These are phyloP conservation scores for Lagopus leucura DNA, from an alignment of 2,113 vertebrate genomes.

Conservation along the genomic window DNA sequence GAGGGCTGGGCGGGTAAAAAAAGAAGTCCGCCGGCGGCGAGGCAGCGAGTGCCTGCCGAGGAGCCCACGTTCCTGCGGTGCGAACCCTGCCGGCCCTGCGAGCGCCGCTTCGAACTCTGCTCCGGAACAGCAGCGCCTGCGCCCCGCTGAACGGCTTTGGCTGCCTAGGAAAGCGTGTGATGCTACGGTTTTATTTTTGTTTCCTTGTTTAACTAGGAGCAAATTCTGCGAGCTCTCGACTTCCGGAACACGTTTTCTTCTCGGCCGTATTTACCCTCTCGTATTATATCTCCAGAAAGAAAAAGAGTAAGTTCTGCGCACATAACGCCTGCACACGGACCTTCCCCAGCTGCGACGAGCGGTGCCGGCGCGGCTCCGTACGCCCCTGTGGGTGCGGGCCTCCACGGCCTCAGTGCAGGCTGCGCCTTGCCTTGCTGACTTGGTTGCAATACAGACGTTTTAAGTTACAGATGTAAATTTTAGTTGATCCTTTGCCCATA, in stretches of 20 bases:
- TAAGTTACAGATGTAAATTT: background rate
- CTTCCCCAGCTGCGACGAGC: rapidly evolving
- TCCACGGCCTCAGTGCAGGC: rapidly evolving
- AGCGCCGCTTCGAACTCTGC: too few relatives aligned
- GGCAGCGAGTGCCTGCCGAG: too few relatives aligned
- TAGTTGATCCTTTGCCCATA: background rate
- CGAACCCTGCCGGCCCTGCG: too few relatives aligned
- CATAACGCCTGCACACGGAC: rapidly evolving
- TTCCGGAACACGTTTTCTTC: constrained; percentile 88
- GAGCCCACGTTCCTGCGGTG: too few relatives aligned
- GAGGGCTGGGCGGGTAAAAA: background rate
- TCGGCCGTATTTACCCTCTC: constrained; percentile 84
- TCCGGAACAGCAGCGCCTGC: rapidly evolving
- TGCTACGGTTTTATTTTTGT: rapidly evolving
- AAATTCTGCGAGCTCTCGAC: constrained; percentile 78
- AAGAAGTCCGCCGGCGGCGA: too few relatives aligned
- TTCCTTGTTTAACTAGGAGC: constrained; percentile 69
- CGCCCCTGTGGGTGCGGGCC: rapidly evolving
- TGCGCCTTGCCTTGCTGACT: rapidly evolving
- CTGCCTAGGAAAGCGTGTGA: rapidly evolving
- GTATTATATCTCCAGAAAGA: constrained; percentile 76
- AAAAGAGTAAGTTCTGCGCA: constrained; percentile 75
- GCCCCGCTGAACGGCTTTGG: rapidly evolving
- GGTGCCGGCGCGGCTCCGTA: rapidly evolving
- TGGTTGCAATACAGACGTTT: rapidly evolving